Conservation (phyloP, 2,113 vertebrate species). For the Suncus etruscus region DNA sequence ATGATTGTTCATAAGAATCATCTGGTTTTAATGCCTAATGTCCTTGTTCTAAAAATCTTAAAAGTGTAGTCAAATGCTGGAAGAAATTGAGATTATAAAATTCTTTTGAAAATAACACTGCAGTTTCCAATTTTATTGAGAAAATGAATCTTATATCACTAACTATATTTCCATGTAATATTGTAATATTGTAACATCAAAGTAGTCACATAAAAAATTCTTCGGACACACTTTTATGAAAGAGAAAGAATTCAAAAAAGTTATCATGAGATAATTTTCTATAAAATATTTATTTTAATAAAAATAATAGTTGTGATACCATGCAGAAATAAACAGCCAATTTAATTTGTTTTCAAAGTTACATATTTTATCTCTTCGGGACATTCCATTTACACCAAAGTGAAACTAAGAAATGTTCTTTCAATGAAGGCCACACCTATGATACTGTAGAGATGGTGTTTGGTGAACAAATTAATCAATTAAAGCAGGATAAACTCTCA, state of each 20-base stretch:
- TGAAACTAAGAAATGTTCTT: no score
- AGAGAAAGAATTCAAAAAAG: not conserved
- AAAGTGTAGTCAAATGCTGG: conserved; percentile 42
- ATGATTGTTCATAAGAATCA: conserved; percentile 55
- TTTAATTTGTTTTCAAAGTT: conserved; percentile 41
- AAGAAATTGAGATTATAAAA: not conserved
- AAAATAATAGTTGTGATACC: not conserved
- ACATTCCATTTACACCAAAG: not conserved
- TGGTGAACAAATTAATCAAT: not conserved
- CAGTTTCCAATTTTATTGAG: not conserved
- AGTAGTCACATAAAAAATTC: not conserved
- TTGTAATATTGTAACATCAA: not conserved
- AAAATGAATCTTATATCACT: conserved; percentile 3
- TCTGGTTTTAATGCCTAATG: conserved; percentile 53
- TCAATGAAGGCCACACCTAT: not conserved
- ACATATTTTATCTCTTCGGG: not conserved
- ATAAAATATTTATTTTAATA: not conserved
- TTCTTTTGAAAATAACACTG: conserved; percentile 60
- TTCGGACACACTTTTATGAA: not conserved
- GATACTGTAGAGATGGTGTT: not conserved
- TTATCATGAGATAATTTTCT: not conserved
- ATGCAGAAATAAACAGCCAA: not conserved
- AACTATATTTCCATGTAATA: conserved; percentile 9
- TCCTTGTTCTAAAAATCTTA: conserved; percentile 31
- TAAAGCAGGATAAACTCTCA: not conserved